These are phyloP conservation scores for Drosophila persimilis DNA, from an alignment of 1,140 invertebrate species.

Conservation along the genomic window DNA sequence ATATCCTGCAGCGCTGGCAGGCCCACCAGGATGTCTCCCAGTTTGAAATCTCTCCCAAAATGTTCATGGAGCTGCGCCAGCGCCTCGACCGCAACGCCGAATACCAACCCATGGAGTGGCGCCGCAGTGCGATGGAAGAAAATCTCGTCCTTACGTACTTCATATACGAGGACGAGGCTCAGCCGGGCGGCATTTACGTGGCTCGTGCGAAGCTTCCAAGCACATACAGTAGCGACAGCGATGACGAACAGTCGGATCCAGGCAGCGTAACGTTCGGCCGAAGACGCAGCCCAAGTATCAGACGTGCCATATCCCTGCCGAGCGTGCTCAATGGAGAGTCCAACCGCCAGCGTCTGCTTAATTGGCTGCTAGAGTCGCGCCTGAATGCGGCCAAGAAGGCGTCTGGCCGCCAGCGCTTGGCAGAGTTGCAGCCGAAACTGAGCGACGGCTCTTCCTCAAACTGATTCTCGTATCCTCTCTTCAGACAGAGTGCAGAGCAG, in stretches of 20 bases:
- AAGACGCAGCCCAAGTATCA: constrained; percentile 6
- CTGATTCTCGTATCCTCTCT: too few relatives aligned
- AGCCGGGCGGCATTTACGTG: constrained; percentile 5
- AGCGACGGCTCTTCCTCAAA: too few relatives aligned
- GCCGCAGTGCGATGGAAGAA: constrained; percentile 36
- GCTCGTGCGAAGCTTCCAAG: too few relatives aligned
- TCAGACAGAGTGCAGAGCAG: too few relatives aligned
- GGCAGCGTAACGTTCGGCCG: constrained; percentile 6
- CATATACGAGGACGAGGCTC: constrained; percentile 48
- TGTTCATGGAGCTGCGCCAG: constrained; percentile 40
- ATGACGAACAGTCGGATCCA: constrained; percentile 65
- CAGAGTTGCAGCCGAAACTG: too few relatives aligned
- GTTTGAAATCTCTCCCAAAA: constrained; percentile 56
- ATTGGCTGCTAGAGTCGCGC: too few relatives aligned
- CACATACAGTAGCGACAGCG: constrained; percentile 53
- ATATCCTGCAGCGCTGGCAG: constrained; percentile 44
- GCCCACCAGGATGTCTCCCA: constrained; percentile 49
- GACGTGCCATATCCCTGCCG: constrained; percentile 7
- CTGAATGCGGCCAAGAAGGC: background rate
- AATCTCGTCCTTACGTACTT: constrained; percentile 56
- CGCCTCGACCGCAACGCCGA: constrained; percentile 25
- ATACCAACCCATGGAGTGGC: constrained; percentile 43
- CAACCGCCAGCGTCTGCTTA: too few relatives aligned
- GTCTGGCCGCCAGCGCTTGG: too few relatives aligned
- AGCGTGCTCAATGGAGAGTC: too few relatives aligned